Evolutionary conservation across 2,113 vertebrate genomes (phyloP).

Genomic region (Alexandromys fortis): DNA sequence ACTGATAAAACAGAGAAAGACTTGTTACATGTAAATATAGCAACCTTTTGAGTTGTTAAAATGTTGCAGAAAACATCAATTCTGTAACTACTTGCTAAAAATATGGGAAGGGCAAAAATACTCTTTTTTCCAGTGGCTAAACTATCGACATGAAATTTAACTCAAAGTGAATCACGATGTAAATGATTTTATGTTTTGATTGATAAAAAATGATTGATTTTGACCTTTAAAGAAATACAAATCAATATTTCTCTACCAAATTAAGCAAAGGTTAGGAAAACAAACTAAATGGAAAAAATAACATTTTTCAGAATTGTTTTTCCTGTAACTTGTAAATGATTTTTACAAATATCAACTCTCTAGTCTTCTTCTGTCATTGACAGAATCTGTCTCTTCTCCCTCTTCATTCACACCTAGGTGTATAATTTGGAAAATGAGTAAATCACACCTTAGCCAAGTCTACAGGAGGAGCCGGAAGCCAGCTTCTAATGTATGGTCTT

Average conservation of each 20-base stretch:
- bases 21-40: neutral
- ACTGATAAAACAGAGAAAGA: neutral
- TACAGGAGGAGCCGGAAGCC: neutral
- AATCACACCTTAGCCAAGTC: neutral
- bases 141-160: neutral
- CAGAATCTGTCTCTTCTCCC: neutral
- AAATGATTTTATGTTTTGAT: conserved; percentile 52
- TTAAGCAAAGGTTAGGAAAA: conserved; percentile 74
- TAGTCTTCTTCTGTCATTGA: conserved; percentile 12
- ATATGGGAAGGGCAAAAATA: neutral
- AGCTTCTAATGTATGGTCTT: neutral
- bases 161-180: neutral
- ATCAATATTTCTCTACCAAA: conserved; percentile 77
- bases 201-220: conserved; percentile 62
- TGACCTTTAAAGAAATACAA: conserved; percentile 69
- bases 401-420: neutral
- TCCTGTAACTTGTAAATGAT: conserved; percentile 24
- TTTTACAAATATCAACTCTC: conserved; percentile 49
- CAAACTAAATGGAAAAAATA: neutral
- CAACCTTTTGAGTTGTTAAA: neutral
- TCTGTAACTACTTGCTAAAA: neutral
- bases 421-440: neutral
- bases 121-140: neutral
- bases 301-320: conserved; percentile 62
- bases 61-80: neutral